Conservation (phyloP, 2,113 vertebrate species). For the Stegostoma tigrinum region DNA sequence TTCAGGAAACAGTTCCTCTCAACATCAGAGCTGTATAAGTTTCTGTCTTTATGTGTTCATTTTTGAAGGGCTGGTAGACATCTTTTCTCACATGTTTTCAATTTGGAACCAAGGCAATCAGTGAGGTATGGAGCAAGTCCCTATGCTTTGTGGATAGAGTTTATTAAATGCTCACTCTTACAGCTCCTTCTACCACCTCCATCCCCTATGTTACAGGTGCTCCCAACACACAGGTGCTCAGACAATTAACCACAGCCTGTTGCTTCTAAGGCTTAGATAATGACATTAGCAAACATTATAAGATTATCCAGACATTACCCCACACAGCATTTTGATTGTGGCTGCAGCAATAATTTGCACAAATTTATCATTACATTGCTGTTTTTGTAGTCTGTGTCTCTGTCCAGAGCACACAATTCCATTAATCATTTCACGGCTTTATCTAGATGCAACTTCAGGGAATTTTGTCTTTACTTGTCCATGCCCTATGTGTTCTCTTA, state of each 20-base stretch:
- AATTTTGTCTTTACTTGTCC: background rate
- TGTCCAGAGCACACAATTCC: background rate
- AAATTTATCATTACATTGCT: background rate
- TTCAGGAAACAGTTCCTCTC: background rate
- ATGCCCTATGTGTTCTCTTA: background rate
- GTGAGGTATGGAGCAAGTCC: too few relatives aligned
- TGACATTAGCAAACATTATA: too few relatives aligned
- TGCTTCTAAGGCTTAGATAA: too few relatives aligned
- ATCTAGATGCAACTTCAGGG: background rate
- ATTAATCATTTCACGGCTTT: background rate
- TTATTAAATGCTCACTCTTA: too few relatives aligned
- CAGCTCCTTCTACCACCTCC: too few relatives aligned
- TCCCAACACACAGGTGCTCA: too few relatives aligned
- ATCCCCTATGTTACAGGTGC: too few relatives aligned
- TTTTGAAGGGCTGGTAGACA: background rate
- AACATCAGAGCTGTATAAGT: background rate
- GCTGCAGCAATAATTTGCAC: background rate
- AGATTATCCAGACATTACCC: too few relatives aligned
- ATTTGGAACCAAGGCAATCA: background rate
- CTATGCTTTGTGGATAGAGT: too few relatives aligned
- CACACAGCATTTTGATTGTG: background rate
- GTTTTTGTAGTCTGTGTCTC: background rate
- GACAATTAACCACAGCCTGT: too few relatives aligned
- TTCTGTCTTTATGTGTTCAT: background rate
- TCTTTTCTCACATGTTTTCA: background rate